These are phyloP conservation scores for Haliclona indistincta DNA, from an alignment of 37 sponge, comb jelly and placozoan species.

Conservation along the genomic window DNA sequence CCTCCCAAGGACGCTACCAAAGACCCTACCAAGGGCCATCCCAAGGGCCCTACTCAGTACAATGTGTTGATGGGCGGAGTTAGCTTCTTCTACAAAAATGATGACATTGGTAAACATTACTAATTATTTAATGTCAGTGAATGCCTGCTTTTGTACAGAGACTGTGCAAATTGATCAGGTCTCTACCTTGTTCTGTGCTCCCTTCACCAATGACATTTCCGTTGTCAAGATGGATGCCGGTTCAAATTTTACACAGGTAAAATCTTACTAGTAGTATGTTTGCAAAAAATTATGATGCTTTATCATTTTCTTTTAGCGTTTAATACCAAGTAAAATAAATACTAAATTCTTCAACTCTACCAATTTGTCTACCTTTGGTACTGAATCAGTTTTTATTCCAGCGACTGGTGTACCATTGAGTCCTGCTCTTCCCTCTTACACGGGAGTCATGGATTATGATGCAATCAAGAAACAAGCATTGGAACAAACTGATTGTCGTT, in stretches of 20 bases:
- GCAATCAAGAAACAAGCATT: neutral
- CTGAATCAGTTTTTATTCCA: slow-evolving; percentile 12
- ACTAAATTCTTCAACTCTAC: neutral
- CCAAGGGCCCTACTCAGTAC: neutral
- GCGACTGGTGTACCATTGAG: neutral
- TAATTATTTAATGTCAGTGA: neutral
- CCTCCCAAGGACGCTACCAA: too few relatives aligned
- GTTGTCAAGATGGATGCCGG: slow-evolving; percentile 12
- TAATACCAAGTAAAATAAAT: neutral
- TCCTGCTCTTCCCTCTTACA: neutral
- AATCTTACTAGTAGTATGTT: neutral
- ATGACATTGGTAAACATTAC: neutral
- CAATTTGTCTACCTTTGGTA: slow-evolving; percentile 6
- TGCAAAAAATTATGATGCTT: neutral
- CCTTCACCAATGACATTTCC: slow-evolving; percentile 19
- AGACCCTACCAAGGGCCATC: too few relatives aligned
- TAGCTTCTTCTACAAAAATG: neutral
- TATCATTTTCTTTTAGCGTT: neutral
- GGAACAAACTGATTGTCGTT: too few relatives aligned
- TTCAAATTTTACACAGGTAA: neutral
- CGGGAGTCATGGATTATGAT: neutral
- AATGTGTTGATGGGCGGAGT: slow-evolving; percentile 20
- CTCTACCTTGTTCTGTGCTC: neutral
- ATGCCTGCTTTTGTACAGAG: neutral
- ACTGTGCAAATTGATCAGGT: neutral